phyloP scores from a whole-genome alignment of 2,888 invertebrate genomes.

The Eupithecia insigniata region DNA sequence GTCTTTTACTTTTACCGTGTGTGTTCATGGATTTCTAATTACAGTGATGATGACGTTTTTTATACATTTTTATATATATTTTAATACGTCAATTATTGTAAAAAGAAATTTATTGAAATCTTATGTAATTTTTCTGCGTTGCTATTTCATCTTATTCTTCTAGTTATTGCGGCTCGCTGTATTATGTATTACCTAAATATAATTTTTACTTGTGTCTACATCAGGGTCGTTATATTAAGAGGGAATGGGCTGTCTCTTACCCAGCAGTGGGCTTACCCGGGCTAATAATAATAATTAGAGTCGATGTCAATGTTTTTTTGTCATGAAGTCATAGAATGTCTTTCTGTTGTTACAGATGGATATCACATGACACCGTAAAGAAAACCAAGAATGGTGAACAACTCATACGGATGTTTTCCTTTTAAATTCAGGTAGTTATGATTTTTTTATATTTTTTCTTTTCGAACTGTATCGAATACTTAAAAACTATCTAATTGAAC shows the following conservation, averaged over 20 bases:
- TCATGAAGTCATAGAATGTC: constrained; percentile 47
- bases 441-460: background rate
- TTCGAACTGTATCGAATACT: constrained; percentile 16
- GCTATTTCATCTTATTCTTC: background rate
- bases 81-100: background rate
- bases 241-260: background rate
- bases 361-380: constrained; percentile 5
- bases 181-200: background rate
- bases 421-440: constrained; percentile 29
- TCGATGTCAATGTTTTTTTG: background rate
- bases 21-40: background rate
- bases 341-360: constrained; percentile 62
- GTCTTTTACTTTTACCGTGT: background rate
- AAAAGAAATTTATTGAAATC: background rate
- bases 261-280: background rate
- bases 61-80: background rate
- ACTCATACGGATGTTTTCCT: background rate
- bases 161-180: background rate
- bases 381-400: background rate
- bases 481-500: background rate
- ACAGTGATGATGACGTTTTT: background rate
- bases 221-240: background rate
- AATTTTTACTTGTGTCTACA: background rate
- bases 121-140: background rate
- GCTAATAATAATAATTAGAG: background rate